Evolutionary conservation across 2,797 vertebrate genomes (phyloP).

Genomic region (Sardinella longiceps): DNA sequence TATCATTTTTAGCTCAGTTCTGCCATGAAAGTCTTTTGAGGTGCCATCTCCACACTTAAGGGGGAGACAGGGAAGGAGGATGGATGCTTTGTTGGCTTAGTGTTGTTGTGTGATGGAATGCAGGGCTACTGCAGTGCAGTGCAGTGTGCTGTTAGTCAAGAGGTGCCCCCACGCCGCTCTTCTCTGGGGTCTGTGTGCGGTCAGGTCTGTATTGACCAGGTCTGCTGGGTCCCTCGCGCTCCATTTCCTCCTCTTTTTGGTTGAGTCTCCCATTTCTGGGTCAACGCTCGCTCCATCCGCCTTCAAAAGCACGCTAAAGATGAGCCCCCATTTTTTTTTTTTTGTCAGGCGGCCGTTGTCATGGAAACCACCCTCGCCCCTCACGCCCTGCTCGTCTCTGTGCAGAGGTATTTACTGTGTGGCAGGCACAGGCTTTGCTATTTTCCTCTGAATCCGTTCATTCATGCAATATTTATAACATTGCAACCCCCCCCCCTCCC

Average conservation of each 20-base stretch:
- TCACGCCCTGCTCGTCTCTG: background rate
- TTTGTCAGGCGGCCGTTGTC: conserved; percentile 12
- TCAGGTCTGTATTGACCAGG: conserved; percentile 24
- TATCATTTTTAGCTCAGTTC: background rate
- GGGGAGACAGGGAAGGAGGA: background rate
- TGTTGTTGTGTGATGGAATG: background rate
- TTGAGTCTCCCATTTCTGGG: conserved; percentile 30
- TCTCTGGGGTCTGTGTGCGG: background rate
- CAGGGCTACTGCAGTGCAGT: background rate
- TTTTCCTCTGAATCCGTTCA: conserved; percentile 24
- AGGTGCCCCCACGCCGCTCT: background rate
- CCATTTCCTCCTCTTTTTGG: conserved; percentile 32
- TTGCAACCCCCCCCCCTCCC: background rate
- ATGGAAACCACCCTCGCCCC: conserved; percentile 20
- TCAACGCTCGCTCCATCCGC: conserved; percentile 26
- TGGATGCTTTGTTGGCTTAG: background rate
- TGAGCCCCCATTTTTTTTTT: background rate
- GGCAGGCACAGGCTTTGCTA: background rate
- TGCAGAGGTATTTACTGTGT: background rate
- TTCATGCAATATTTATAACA: conserved; percentile 28
- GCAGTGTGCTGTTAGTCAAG: no score
- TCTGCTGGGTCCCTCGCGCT: conserved; percentile 38
- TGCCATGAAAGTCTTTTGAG: background rate
- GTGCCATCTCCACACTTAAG: background rate
- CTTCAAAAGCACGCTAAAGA: conserved; percentile 36